A percentile compares a stretch with the other conserved stretches of the same genome.
These are phyloP conservation scores for Phenganax marumi DNA, from an alignment of 92 coral and sea anemone genomes.

Conservation along the genomic window DNA sequence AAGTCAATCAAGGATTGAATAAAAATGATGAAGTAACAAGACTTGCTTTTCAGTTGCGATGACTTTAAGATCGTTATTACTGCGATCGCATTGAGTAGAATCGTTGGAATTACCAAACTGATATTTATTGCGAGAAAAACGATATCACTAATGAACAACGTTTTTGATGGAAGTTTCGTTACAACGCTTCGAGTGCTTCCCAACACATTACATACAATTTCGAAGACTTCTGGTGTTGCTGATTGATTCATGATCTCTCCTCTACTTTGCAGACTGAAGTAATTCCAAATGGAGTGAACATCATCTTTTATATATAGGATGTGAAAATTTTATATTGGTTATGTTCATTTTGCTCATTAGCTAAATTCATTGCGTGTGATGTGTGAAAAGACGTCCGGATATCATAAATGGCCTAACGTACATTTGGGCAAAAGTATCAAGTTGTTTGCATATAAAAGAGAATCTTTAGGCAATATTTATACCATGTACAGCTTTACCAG, in stretches of 20 bases:
- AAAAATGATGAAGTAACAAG: slow-evolving; percentile 31
- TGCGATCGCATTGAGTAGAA: slow-evolving; percentile 26
- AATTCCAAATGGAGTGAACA: too few species aligned
- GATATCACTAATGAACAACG: slow-evolving; percentile 6
- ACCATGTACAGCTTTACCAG: too few species aligned
- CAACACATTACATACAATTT: slow-evolving; percentile 17
- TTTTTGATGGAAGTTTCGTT: slow-evolving; percentile 36
- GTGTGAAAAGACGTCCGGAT: too few species aligned
- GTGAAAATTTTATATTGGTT: too few species aligned
- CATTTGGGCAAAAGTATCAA: too few species aligned
- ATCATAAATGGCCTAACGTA: too few species aligned
- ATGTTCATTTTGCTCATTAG: too few species aligned
- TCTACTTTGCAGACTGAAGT: too few species aligned
- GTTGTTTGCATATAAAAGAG: too few species aligned
- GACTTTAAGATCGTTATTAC: slow-evolving; percentile 34
- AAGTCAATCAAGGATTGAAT: slow-evolving; percentile 28
- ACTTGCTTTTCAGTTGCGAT: slow-evolving; percentile 39
- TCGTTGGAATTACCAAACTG: slow-evolving; percentile 34
- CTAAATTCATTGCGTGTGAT: too few species aligned
- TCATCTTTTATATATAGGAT: too few species aligned
- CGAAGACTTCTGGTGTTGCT: neutral
- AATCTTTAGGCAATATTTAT: too few species aligned
- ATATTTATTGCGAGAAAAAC: neutral
- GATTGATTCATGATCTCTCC: slow-evolving; percentile 15
- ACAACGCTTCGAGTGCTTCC: slow-evolving; percentile 16